Base-by-base conservation (phyloP, 2,888 invertebrate species). In the Carcina quercana region DNA sequence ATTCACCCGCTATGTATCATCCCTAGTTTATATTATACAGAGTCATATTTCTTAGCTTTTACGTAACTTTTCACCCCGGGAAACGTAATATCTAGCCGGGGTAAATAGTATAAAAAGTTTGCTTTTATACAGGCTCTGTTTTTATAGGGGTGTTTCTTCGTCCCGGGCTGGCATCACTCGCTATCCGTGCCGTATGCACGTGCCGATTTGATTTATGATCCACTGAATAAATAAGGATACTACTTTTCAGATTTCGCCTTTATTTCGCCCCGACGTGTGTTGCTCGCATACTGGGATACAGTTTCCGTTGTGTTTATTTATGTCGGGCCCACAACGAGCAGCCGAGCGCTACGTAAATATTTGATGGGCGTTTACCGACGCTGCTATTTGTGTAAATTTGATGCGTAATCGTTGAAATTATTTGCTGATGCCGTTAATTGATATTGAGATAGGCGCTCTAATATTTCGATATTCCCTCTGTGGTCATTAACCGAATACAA, bases 141-240 rank as follows among this genome's bases (percentile, higher is more conserved):
- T 33, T 34, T 38, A 34, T 31, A 28, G 25, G 25, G n/a, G 8
- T 10, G 3, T 13, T 8, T 15, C 13, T 8, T 13, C 37, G 34
- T 20, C 40, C 25, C 35, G 15, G 35, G 30, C 39, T 40, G 27
- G 34, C 47, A 47, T 58, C 58, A 54, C 49, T 59, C 50, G 42
- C 44, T 45, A 47, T 59, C 43, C 40, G 43, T 59, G 66, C 62
- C 59, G 55, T 47, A 47, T 53, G 61, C 76, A 76, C 72, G 76
- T 74, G 76, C 65, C 66, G 59, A 67, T 66, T 56, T 79, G 78
- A 80, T 78, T 78, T 80, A 79, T 70, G 57, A 49, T 56, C 58
- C 42, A 59, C 61, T 69, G 72, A 73, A 79, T 78, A 75, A 71
- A 75, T 74, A 72, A 70, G 49, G 53, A 59, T 59, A 59, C 57